A percentile compares a stretch with the other conserved stretches of the same genome.
Evolutionary conservation across 2,113 vertebrate genomes (phyloP).

Genomic region (Heterotilapia buettikoferi): DNA sequence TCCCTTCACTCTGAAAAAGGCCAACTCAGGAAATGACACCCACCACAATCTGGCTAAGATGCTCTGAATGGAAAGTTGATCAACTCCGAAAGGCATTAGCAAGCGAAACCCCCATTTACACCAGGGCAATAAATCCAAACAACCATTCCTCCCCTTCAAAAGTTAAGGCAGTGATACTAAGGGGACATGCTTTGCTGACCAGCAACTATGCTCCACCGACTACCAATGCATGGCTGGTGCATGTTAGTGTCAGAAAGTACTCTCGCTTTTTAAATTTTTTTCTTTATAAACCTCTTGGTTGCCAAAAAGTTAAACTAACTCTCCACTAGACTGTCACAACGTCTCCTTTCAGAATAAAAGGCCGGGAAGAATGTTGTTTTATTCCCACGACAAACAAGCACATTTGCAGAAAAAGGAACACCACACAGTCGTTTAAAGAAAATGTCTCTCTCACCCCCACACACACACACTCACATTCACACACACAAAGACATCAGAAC

Average conservation of each 20-base stretch:
- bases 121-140: not conserved
- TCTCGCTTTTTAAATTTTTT: not conserved
- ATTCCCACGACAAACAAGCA: not conserved
- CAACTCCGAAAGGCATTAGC: not conserved
- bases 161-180: slow-evolving; percentile 50
- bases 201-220: not conserved
- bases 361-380: slow-evolving; percentile 1
- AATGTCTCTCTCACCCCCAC: not conserved
- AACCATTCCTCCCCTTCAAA: not conserved
- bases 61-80: not conserved
- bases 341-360: slow-evolving; percentile 27
- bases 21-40: not conserved
- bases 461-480: not conserved
- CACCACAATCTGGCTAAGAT: not conserved
- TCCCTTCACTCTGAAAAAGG: not conserved
- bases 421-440: slow-evolving; percentile 28
- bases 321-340: not conserved
- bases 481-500: slow-evolving; percentile 8
- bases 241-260: not conserved
- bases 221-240: not conserved
- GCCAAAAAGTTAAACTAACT: not conserved
- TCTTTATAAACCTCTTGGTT: not conserved
- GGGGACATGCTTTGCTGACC: not conserved
- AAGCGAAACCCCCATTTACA: not conserved
- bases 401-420: slow-evolving; percentile 59